Percentiles rank a stretch among this genome's conserved stretches.
Evolutionary conservation across 2,888 invertebrate species (phyloP).

Genomic region (Dynastes maya): DNA sequence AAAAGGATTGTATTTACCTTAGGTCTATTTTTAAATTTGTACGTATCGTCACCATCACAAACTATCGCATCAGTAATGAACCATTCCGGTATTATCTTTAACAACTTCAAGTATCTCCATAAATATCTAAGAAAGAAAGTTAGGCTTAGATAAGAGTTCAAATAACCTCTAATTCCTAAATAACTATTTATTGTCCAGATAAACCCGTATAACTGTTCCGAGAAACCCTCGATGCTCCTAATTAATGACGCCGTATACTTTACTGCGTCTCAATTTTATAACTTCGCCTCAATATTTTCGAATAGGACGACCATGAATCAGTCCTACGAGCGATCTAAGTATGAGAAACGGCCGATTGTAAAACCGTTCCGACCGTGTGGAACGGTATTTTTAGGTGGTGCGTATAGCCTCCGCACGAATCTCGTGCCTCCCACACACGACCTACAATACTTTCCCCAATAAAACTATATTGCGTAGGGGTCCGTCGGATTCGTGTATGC

Average conservation of each 20-base stretch:
- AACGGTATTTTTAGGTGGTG: slow-evolving; percentile 24
- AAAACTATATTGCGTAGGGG: slow-evolving; percentile 57
- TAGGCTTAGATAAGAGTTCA: no score
- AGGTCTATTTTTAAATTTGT: no score
- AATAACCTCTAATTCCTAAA: no score
- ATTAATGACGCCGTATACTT: slow-evolving; percentile 20
- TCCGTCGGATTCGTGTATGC: slow-evolving; percentile 1
- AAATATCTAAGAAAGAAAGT: no score
- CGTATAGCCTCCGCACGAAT: slow-evolving; percentile 4
- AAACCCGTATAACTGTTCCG: not conserved
- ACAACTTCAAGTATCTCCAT: no score
- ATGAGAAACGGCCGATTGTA: slow-evolving; percentile 68
- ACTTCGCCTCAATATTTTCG: slow-evolving; percentile 55
- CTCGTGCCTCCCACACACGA: slow-evolving; percentile 48
- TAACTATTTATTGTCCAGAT: no score
- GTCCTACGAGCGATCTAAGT: slow-evolving; percentile 65
- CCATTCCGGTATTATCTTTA: no score
- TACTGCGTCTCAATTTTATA: slow-evolving; percentile 28
- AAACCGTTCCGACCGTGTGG: slow-evolving; percentile 57
- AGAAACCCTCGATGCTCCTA: slow-evolving; percentile 2
- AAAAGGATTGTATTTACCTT: no score
- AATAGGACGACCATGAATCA: slow-evolving; percentile 67
- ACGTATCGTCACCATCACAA: no score
- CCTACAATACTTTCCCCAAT: slow-evolving; percentile 59
- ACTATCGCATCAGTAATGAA: no score